Conservation (phyloP, 2,888 invertebrate genomes). For the Drosophila koepferae region DNA sequence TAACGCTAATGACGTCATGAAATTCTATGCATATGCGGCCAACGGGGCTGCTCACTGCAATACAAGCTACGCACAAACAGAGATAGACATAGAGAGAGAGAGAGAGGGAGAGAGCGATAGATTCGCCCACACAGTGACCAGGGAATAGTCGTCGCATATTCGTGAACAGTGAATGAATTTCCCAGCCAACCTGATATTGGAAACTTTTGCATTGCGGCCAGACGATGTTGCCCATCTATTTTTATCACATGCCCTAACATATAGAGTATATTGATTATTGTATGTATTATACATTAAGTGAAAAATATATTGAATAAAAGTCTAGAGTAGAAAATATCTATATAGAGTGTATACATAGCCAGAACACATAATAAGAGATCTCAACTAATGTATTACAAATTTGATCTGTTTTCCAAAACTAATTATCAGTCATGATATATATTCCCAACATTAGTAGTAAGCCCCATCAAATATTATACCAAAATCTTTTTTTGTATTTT, state of each 20-base stretch:
- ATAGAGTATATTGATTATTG: background rate
- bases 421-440: background rate
- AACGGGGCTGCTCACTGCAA: constrained; percentile 29
- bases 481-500: background rate
- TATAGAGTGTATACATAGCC: background rate
- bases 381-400: too few species aligned
- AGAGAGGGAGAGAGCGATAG: background rate
- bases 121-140: constrained; percentile 12
- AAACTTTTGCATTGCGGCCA: constrained; percentile 55
- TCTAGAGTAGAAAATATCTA: background rate
- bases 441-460: background rate
- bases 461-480: background rate
- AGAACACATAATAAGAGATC: too few species aligned
- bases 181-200: constrained; percentile 52
- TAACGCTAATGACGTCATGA: constrained; percentile 80
- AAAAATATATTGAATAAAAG: background rate
- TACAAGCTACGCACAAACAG: constrained; percentile 4
- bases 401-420: too few species aligned
- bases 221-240: constrained; percentile 48
- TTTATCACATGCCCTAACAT: constrained; percentile 27
- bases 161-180: constrained; percentile 45
- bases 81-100: background rate
- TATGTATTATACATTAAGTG: background rate
- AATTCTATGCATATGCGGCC: constrained; percentile 67
- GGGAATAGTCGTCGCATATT: constrained; percentile 46